Percentiles rank a stretch among this genome's conserved stretches.
Evolutionary conservation across 2,888 invertebrate genomes (phyloP).

Genomic region (Clusia tigrina): DNA sequence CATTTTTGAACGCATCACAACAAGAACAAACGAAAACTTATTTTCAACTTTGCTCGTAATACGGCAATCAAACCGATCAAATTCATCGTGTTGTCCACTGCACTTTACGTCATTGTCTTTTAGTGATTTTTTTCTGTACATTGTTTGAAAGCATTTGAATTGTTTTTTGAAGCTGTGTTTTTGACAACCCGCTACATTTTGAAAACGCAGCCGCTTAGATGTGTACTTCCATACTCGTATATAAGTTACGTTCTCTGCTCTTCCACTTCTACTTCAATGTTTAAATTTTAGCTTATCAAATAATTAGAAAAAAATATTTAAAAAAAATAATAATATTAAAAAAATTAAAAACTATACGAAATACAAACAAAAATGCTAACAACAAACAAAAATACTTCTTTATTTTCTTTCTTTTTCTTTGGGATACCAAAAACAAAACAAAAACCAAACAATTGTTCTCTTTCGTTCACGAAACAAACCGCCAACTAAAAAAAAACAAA

Average conservation of each 20-base stretch:
- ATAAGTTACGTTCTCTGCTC: neutral
- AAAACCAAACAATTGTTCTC: conserved; percentile 26
- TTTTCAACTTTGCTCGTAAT: conserved; percentile 1
- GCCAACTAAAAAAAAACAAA: conserved; percentile 30
- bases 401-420: conserved; percentile 27
- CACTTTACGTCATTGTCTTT: neutral
- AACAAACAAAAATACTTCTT: conserved; percentile 45
- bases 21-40: neutral
- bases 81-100: neutral
- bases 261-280: conserved; percentile 40
- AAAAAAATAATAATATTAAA: neutral
- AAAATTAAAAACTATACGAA: conserved; percentile 23
- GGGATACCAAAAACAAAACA: conserved; percentile 19
- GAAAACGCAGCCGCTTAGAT: conserved; percentile 19
- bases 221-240: neutral
- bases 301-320: conserved; percentile 27
- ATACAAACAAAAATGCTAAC: conserved; percentile 44
- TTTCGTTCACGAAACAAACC: conserved; percentile 16
- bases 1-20: conserved; percentile 14
- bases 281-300: conserved; percentile 32
- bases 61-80: neutral
- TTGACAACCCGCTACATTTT: conserved; percentile 33
- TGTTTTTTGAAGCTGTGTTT: conserved; percentile 37
- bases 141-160: too few relatives aligned
- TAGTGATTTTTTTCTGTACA: conserved; percentile 28